These are phyloP conservation scores for Trichopria drosophilae DNA, from an alignment of 2,888 invertebrate species.

Conservation along the genomic window DNA sequence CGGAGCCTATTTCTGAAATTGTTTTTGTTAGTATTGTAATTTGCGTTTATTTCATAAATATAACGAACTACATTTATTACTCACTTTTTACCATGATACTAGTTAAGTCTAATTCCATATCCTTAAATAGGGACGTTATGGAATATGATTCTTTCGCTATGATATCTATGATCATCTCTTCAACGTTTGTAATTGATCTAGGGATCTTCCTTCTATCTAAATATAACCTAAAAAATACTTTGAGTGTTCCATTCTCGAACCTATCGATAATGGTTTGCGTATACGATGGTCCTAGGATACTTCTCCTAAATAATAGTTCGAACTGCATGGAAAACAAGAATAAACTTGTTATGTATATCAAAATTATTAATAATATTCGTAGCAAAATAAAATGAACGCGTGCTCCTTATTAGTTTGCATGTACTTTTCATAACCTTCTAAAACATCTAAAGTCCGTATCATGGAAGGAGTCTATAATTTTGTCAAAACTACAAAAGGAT, in stretches of 20 bases:
- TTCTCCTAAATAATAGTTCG: constrained; percentile 69
- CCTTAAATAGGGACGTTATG: constrained; percentile 72
- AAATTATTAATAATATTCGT: neutral
- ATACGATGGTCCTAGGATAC: constrained; percentile 62
- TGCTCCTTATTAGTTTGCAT: too few relatives aligned
- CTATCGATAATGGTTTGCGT: constrained; percentile 65
- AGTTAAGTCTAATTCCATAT: constrained; percentile 73
- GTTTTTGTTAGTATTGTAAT: neutral
- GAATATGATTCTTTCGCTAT: constrained; percentile 75
- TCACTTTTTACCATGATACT: constrained; percentile 74
- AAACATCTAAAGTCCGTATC: too few relatives aligned
- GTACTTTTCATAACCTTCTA: too few relatives aligned
- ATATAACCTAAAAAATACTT: constrained; percentile 76
- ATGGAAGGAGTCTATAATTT: too few relatives aligned
- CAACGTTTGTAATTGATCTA: constrained; percentile 74
- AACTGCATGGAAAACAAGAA: constrained; percentile 51
- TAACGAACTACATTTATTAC: too few relatives aligned
- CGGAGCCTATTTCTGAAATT: constrained; percentile 46
- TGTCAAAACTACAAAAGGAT: too few relatives aligned
- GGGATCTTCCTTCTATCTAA: constrained; percentile 82
- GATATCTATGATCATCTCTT: constrained; percentile 74
- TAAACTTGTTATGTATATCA: constrained; percentile 6
- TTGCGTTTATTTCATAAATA: constrained; percentile 2
- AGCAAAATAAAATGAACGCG: neutral
- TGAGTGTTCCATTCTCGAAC: constrained; percentile 76